A percentile compares a stretch with the other conserved stretches of the same genome.
Evolutionary conservation across 2,797 vertebrate species (phyloP).

Genomic region (Enteromius thamalakanensis): DNA sequence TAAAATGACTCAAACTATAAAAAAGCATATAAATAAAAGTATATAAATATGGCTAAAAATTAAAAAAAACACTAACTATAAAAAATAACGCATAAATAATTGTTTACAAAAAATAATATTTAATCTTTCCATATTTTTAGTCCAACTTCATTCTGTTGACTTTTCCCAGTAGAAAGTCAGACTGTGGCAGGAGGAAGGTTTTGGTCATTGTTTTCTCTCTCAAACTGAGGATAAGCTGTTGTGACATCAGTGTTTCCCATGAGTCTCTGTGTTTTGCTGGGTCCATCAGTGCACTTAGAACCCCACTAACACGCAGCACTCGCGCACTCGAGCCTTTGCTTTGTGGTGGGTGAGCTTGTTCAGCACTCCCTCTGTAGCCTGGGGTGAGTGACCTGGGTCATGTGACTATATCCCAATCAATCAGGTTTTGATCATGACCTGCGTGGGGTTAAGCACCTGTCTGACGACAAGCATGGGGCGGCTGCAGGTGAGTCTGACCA

Average conservation of each 20-base stretch:
- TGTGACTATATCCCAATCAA: constrained; percentile 73
- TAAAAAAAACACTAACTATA: background rate
- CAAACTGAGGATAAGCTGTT: background rate
- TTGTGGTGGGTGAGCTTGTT: constrained; percentile 61
- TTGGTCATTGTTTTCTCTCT: background rate
- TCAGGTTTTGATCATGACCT: constrained; percentile 94
- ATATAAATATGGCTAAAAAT: background rate
- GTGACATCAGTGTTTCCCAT: constrained; percentile 41
- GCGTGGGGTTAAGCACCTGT: constrained; percentile 87
- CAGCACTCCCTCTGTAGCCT: constrained; percentile 31
- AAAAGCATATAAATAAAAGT: background rate
- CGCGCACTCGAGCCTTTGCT: constrained; percentile 56
- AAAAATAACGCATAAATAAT: background rate
- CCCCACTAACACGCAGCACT: constrained; percentile 53
- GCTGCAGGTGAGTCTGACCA: constrained; percentile 83
- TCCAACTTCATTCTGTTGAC: background rate
- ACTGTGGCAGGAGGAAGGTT: background rate
- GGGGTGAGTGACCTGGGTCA: constrained; percentile 66
- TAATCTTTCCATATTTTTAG: background rate
- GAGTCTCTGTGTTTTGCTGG: constrained; percentile 35
- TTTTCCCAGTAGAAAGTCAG: background rate
- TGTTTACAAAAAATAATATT: background rate
- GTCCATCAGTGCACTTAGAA: constrained; percentile 39
- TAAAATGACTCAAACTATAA: background rate
- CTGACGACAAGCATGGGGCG: constrained; percentile 91